Evolutionary conservation across 2,113 vertebrate genomes (phyloP).

Genomic region (Pipa parva): DNA sequence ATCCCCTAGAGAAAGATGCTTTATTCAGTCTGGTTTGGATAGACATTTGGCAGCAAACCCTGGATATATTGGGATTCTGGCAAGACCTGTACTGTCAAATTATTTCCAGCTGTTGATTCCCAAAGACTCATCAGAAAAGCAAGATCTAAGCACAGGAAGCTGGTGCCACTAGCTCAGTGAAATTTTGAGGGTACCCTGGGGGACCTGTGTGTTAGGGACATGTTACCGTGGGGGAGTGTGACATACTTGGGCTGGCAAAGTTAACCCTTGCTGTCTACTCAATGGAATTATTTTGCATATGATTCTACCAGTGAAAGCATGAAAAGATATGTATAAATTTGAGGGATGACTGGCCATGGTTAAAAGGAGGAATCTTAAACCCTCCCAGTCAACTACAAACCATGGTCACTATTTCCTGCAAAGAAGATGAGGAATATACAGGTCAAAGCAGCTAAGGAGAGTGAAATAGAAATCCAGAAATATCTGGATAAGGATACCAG

Average conservation of each 20-base stretch:
- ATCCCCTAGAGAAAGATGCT: constrained; percentile 40
- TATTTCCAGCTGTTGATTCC: constrained; percentile 47
- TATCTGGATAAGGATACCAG: too few species aligned
- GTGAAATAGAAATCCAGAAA: not conserved
- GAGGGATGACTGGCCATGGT: too few species aligned
- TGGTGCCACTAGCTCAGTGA: not conserved
- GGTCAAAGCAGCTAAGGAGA: not conserved
- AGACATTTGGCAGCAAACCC: constrained; percentile 44
- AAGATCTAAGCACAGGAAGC: constrained; percentile 14
- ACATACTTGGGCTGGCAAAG: not conserved
- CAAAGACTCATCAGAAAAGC: constrained; percentile 23
- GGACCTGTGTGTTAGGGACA: not conserved
- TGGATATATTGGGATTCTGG: constrained; percentile 44
- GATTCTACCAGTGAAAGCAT: not conserved
- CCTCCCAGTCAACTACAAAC: not conserved
- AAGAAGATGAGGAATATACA: not conserved
- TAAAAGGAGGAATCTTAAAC: not conserved
- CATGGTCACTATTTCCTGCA: not conserved
- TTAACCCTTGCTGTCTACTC: not conserved
- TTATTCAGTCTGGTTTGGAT: constrained; percentile 39
- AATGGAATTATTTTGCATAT: not conserved
- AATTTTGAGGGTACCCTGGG: constrained; percentile 7
- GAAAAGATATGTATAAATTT: not conserved
- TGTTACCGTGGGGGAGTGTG: not conserved
- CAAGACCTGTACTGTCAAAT: constrained; percentile 46